phyloP scores from a whole-genome alignment of 30 jellyfish, hydroid and myxozoan species.

The Rhopilema esculentum region DNA sequence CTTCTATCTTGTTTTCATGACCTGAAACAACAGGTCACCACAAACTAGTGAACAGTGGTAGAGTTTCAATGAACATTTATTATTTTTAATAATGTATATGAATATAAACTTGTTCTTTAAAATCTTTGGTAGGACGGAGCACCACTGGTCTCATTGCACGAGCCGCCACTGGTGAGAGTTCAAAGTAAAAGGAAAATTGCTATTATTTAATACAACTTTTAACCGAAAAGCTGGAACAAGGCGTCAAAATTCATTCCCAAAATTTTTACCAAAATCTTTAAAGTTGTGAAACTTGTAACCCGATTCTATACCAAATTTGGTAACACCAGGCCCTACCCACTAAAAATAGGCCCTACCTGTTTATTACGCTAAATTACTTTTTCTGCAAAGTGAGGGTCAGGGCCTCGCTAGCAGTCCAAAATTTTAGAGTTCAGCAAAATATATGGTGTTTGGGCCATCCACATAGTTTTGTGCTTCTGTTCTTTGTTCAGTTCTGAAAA shows the following conservation, averaged over 20 bases:
- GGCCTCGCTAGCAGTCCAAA: conserved; percentile 64
- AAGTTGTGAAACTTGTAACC: background rate
- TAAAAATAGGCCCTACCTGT: background rate
- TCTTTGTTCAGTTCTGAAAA: background rate
- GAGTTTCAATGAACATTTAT: background rate
- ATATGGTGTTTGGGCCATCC: conserved; percentile 35
- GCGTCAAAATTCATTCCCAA: background rate
- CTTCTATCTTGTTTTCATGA: background rate
- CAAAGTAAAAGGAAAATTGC: background rate
- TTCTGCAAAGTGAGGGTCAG: conserved; percentile 10
- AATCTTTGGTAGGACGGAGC: background rate
- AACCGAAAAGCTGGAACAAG: background rate
- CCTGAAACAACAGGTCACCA: background rate
- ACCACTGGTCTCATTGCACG: background rate
- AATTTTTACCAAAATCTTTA: background rate
- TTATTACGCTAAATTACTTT: conserved; percentile 8
- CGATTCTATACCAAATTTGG: background rate
- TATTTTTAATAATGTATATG: background rate
- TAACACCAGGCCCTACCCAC: background rate
- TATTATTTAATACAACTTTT: background rate
- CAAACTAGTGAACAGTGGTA: background rate
- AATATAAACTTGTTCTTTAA: background rate
- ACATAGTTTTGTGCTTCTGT: conserved; percentile 13
- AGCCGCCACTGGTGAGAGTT: background rate
- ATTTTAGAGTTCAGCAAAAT: conserved; percentile 3